These are phyloP conservation scores for Limanda limanda DNA, from an alignment of 2,113 vertebrate species.

Conservation along the genomic window DNA sequence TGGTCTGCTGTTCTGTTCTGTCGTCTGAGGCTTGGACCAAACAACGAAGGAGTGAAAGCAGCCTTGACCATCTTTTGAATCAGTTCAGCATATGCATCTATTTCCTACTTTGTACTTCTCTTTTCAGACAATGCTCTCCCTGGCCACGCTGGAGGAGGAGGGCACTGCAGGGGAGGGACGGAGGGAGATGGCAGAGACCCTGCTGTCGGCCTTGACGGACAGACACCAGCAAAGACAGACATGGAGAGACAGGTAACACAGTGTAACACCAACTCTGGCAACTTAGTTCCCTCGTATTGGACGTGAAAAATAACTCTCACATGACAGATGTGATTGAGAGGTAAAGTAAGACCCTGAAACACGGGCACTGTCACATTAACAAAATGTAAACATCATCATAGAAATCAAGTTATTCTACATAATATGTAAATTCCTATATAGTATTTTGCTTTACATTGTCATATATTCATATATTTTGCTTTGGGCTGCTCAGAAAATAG, in stretches of 20 bases:
- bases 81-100: neutral
- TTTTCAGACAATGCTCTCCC: slow-evolving; percentile 87
- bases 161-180: slow-evolving; percentile 81
- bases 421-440: neutral
- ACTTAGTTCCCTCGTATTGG: slow-evolving; percentile 22
- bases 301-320: slow-evolving; percentile 10
- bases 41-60: too few relatives aligned
- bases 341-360: neutral
- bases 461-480: neutral
- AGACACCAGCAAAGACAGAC: slow-evolving; percentile 91
- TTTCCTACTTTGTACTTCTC: neutral
- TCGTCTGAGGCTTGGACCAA: too few relatives aligned
- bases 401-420: neutral
- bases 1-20: too few relatives aligned
- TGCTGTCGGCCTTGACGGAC: slow-evolving; percentile 86
- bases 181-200: slow-evolving; percentile 83
- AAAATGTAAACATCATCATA: neutral
- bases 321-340: slow-evolving; percentile 30
- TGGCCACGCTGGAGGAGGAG: slow-evolving; percentile 81
- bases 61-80: too few relatives aligned
- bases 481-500: neutral
- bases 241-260: slow-evolving; percentile 91
- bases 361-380: neutral
- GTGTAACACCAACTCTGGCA: slow-evolving; percentile 8
- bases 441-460: neutral